Evolutionary conservation across 2,888 invertebrate species (phyloP), one percentile per base, ranked within the genome.

Genomic region (Cheilosia variabilis): DNA sequence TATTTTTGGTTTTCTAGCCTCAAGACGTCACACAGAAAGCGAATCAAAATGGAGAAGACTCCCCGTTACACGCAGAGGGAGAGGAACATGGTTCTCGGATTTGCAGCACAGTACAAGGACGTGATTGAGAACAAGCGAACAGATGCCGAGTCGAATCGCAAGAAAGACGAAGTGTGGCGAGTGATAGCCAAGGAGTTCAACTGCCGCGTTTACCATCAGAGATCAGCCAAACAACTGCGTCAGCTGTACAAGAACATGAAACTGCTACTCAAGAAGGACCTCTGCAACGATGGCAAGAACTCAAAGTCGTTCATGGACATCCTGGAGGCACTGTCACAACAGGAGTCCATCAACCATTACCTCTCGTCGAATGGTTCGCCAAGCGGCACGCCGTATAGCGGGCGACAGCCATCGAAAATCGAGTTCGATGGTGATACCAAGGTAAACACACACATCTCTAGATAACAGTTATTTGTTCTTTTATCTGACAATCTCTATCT

Each of bases 201-300:
- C 81, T 89, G 89, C 34, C 89, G 91, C 22, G 92, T 92, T 17
- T 92, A 92, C 88, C 92, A 92, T 81, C 92, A 92, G 87, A 90
- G 92, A 77, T 92, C 92, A 13, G 90, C 92, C 19, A 92, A 92
- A 84, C 92, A 92, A 82, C 87, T 92, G 79, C 90, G 92, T n/a
- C 92, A 92, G 79, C 87, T 92, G 13, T 92, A 92, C 84, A 92
- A 92, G 88, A 92, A 92, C 72, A 92, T 92, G 92, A 92, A 92
- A 81, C 84, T 92, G 13, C 88, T 92, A 84, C 88, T 92, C 22
- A 92, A 92, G 69, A 92, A 92, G 89, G 92, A 92, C 79, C 89
- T 92, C 13, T 91, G 91, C 65, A 90, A 91, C 65, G 88, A 87
- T 19, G 52, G 62, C 66, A 91, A 91, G 80, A 91, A 86, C 37